Evolutionary conservation across 2,797 vertebrate species (phyloP).

Genomic region (Bufotes viridis): DNA sequence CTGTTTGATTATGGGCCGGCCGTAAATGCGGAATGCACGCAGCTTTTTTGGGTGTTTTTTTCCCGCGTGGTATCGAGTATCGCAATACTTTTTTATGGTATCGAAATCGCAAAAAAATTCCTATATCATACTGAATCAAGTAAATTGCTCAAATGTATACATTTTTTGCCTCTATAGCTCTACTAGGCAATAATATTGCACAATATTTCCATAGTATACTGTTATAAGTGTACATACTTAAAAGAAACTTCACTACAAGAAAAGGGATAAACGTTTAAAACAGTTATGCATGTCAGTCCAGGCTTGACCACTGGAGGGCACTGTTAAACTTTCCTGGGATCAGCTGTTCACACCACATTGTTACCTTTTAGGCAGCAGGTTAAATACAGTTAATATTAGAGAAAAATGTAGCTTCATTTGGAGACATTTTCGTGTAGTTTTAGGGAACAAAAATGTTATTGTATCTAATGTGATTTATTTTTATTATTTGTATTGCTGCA

Average conservation of each 20-base stretch:
- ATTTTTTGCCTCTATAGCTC: background rate
- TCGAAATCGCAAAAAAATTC: too few relatives aligned
- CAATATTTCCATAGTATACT: background rate
- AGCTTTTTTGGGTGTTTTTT: too few relatives aligned
- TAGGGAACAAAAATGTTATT: background rate
- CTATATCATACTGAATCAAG: background rate
- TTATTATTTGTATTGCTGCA: background rate
- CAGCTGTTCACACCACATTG: background rate
- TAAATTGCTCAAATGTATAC: background rate
- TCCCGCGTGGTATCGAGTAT: too few relatives aligned
- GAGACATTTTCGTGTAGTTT: background rate
- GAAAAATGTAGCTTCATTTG: background rate
- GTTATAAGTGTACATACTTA: background rate
- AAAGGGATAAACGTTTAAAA: background rate
- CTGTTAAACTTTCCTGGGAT: background rate
- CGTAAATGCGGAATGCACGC: too few relatives aligned
- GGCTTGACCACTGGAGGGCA: background rate
- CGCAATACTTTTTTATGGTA: too few relatives aligned
- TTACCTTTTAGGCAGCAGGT: too few relatives aligned
- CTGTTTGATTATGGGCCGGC: too few relatives aligned
- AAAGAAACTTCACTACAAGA: background rate
- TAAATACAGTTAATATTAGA: background rate
- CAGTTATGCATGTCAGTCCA: background rate
- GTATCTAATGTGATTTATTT: background rate
- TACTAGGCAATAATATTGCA: background rate